Evolutionary conservation across 2,888 invertebrate species (phyloP), one percentile per base, ranked within the genome.

Genomic region (Macrosiphum euphorbiae): DNA sequence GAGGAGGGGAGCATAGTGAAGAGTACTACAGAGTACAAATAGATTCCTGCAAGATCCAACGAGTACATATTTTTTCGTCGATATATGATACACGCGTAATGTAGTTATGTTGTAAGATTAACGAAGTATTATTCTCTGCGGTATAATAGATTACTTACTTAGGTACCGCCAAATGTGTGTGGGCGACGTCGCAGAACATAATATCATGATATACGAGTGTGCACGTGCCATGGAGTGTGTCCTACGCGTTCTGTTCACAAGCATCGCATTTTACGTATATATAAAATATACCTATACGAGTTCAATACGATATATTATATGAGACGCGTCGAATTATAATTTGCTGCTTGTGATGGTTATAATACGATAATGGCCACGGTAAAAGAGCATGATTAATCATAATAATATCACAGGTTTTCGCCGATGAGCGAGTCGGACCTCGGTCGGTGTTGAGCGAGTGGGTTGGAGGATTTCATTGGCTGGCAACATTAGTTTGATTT

Each of bases 401-500:
- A 13, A 67, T 67, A 16, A 67, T 10, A 67, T 24, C 20, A 55
- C 16, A 44, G 16, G 67, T n/a, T 78, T 35, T 78, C 35, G 78
- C 10, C 5, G 16, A 78, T 5, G 20, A 78, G 20, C 35, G 8
- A 7, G 35, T 20, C 2, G 8, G 7, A 8, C 3, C 20, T 20
- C 2, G 8, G 7, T 41, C 8, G 35, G 35, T 78, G 35, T 35
- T 41, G 35, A 78, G 7, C 16, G 35, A 78, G 78, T 78, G 35
- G 8, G 7, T 16, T 16, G 47, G 28, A 16, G 28, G 16, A 26
- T 47, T 13, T 7, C 16, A n/a, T 86, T 86, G 13, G 47, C 16
- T 35, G 13, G 24, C 11, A 50, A 90, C 84, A 90, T 78, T 35
- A 90, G 8, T 78, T 84, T 90, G 52, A 90, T 90, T 84, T 90